Evolutionary conservation across 1,140 invertebrate species (phyloP).

Genomic region (Notospermus geniculatus): DNA sequence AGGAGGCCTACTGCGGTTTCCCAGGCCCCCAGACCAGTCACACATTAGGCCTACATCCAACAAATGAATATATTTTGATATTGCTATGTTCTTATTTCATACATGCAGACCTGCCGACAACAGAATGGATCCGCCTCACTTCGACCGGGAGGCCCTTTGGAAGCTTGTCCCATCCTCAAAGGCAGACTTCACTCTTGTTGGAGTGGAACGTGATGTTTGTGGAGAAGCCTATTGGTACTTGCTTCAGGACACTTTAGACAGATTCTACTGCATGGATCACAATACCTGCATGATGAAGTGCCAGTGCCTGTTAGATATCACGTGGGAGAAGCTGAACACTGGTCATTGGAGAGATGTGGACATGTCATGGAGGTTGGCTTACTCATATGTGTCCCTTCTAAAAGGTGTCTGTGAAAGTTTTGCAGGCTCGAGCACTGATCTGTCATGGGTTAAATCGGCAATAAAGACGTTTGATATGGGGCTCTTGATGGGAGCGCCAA

Average conservation of each 20-base stretch:
- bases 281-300: constrained; percentile 23
- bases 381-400: constrained; percentile 59
- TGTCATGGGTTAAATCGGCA: constrained; percentile 35
- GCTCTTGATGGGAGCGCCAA: constrained; percentile 74
- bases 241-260: neutral
- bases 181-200: too few relatives aligned
- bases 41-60: too few relatives aligned
- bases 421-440: neutral
- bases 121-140: too few relatives aligned
- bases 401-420: constrained; percentile 41
- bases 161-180: too few relatives aligned
- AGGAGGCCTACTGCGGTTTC: too few relatives aligned
- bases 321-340: constrained; percentile 78
- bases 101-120: too few relatives aligned
- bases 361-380: constrained; percentile 57
- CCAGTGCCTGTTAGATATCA: constrained; percentile 64
- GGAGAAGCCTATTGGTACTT: too few relatives aligned
- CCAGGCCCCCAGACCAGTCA: too few relatives aligned
- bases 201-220: too few relatives aligned
- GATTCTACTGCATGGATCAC: neutral
- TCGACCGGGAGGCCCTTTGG: too few relatives aligned
- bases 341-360: constrained; percentile 80
- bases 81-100: too few relatives aligned
- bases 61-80: too few relatives aligned
- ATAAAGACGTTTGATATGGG: constrained; percentile 77